Conservation (phyloP, 1,140 invertebrate species). For the Thrips palmi region DNA sequence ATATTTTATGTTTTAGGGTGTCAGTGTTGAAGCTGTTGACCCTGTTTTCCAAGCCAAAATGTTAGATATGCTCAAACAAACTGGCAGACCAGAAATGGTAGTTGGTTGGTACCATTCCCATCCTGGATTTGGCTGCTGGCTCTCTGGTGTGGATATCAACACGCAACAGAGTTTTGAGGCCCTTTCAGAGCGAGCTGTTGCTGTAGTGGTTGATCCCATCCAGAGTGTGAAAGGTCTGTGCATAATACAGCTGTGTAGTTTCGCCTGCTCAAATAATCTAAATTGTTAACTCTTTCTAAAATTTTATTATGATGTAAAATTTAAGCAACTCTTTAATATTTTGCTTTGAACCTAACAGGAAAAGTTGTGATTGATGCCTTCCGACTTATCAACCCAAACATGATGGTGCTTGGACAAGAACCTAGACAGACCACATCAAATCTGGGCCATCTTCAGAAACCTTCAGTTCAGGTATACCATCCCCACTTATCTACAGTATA, state of each 20-base stretch:
- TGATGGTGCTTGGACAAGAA: slow-evolving; percentile 97
- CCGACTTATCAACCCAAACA: slow-evolving; percentile 95
- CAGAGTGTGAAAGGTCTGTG: slow-evolving; percentile 85
- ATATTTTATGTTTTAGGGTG: slow-evolving; percentile 45
- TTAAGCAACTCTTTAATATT: slow-evolving; percentile 3
- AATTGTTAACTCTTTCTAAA: too few relatives aligned
- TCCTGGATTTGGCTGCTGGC: slow-evolving; percentile 99
- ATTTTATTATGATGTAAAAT: slow-evolving; percentile 1
- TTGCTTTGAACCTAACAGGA: slow-evolving; percentile 22
- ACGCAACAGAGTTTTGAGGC: slow-evolving; percentile 99
- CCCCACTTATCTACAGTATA: neutral
- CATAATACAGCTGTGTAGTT: neutral
- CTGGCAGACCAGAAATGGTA: slow-evolving; percentile 98
- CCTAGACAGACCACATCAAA: slow-evolving; percentile 98
- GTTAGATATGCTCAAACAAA: slow-evolving; percentile 99
- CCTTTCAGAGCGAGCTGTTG: slow-evolving; percentile 91
- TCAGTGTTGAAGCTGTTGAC: slow-evolving; percentile 98
- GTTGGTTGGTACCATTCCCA: slow-evolving; percentile 99
- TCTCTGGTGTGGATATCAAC: slow-evolving; percentile 99
- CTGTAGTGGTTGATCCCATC: slow-evolving; percentile 98
- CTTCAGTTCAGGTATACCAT: slow-evolving; percentile 64
- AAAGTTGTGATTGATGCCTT: slow-evolving; percentile 93
- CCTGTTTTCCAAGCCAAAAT: slow-evolving; percentile 99
- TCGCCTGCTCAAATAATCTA: too few relatives aligned
- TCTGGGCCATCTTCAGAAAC: slow-evolving; percentile 95